Base-by-base conservation (phyloP, 2,888 invertebrate species). In the Himalopsyche anomala region DNA sequence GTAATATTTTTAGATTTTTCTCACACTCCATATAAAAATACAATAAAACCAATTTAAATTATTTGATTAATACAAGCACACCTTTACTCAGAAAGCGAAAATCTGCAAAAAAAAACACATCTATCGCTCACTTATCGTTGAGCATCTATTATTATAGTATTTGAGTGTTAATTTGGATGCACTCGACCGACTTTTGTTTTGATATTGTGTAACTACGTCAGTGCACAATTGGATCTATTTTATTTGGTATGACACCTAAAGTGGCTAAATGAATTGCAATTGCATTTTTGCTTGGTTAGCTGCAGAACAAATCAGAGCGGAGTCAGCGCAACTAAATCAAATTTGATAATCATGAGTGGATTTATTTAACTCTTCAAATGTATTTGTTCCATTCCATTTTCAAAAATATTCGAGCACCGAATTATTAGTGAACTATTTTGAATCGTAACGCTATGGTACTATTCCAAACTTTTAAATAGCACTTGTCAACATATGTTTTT, bases 171-270 rank as follows among this genome's bases (percentile, higher is more conserved):
- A 62, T 62, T 62, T 28, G 62, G 62, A 62, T 62, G 62, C 62
- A 62, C 62, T 62, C 62, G 62, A 62, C 62, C 62, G 62, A 62
- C 62, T 62, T 62, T 62, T 62, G 62, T 62, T 62, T 62, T 62
- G 62, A 62, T 62, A 62, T 62, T 62, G 62, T 62, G 62, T 62
- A 62, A 62, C 62, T 62, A 62, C 62, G n/a, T 62, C 62, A 62
- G 19, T 19, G 62, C 62, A 19, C 62, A 62, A 62, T 62, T 62
- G 62, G 62, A n/a, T 62, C 62, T 62, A 62, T 62, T 62, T 62
- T 62, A 62, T 62, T 62, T 62, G 62, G 19, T 62, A 62, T 62
- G 19, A 62, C 62, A 62, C 62, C 62, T 62, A 62, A 19, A 62
- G 62, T 62, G 62, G 62, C 19, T 62, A 62, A 62, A 62, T 62